A percentile compares a stretch with the other conserved stretches of the same genome.
Conservation (phyloP, 2,888 invertebrate genomes). For the Ormia ochracea region DNA sequence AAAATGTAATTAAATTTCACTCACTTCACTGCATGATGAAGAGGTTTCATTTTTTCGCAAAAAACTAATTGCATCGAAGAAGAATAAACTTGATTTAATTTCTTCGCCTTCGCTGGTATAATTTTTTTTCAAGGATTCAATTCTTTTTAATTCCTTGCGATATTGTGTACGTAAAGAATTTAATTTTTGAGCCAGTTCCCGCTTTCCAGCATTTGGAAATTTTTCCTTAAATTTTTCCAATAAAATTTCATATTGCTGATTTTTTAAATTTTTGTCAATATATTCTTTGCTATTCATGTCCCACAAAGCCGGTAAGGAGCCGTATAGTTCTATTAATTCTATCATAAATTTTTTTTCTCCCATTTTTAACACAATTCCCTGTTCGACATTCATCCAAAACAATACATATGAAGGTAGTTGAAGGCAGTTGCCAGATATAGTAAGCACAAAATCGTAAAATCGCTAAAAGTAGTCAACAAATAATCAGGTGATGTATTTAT, state of each 20-base stretch:
- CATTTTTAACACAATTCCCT: too few relatives aligned
- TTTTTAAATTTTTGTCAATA: not conserved
- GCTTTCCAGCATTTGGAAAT: not conserved
- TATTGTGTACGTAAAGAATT: not conserved
- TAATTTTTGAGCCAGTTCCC: not conserved
- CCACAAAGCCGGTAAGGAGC: too few relatives aligned
- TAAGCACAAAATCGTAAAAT: too few relatives aligned
- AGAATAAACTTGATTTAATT: not conserved
- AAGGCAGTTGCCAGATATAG: too few relatives aligned
- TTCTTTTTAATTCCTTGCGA: not conserved
- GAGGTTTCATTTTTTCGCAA: not conserved
- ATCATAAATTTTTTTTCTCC: not conserved
- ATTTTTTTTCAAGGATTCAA: not conserved
- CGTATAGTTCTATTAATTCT: not conserved
- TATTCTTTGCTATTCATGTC: not conserved
- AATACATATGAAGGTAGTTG: too few relatives aligned
- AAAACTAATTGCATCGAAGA: not conserved
- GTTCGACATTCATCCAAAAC: too few relatives aligned
- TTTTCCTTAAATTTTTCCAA: not conserved
- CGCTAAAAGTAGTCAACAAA: too few relatives aligned
- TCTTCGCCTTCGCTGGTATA: not conserved
- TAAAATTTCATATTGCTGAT: not conserved
- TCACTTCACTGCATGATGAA: not conserved
- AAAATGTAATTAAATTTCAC: slow-evolving; percentile 2
- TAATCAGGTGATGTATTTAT: too few relatives aligned